Conservation (phyloP, 2,797 vertebrate species). For the Agapornis canus region DNA sequence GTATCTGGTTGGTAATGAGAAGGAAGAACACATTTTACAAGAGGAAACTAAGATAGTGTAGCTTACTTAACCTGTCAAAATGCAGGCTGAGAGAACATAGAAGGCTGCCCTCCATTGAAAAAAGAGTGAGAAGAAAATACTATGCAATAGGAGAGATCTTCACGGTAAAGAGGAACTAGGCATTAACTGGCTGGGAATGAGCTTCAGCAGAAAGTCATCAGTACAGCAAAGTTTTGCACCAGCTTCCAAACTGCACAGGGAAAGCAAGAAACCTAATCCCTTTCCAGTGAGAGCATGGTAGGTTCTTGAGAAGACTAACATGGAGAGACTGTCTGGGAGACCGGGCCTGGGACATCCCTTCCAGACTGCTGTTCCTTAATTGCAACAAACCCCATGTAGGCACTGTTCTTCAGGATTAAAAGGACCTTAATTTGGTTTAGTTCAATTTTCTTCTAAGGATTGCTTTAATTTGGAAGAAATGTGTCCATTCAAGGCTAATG, state of each 20-base stretch:
- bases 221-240: background rate
- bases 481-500: constrained; percentile 64
- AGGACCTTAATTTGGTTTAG: constrained; percentile 55
- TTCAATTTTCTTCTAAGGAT: constrained; percentile 48
- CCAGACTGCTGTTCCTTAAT: constrained; percentile 40
- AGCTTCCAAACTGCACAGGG: background rate
- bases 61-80: background rate
- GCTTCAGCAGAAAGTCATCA: background rate
- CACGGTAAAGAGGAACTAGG: background rate
- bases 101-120: background rate
- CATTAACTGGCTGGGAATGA: background rate
- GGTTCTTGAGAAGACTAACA: constrained; percentile 1
- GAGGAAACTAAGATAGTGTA: background rate
- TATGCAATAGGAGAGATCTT: background rate
- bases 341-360: background rate
- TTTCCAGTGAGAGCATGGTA: background rate
- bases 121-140: background rate
- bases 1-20: background rate
- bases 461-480: constrained; percentile 58
- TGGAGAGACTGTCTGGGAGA: background rate
- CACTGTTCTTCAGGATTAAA: constrained; percentile 51
- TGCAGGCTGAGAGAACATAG: background rate
- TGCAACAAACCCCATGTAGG: constrained; percentile 11
- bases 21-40: background rate
- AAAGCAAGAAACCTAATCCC: background rate